Percentiles rank a stretch among this genome's conserved stretches.
Evolutionary conservation across 2,888 invertebrate genomes (phyloP).

Genomic region (Drosophila testacea): DNA sequence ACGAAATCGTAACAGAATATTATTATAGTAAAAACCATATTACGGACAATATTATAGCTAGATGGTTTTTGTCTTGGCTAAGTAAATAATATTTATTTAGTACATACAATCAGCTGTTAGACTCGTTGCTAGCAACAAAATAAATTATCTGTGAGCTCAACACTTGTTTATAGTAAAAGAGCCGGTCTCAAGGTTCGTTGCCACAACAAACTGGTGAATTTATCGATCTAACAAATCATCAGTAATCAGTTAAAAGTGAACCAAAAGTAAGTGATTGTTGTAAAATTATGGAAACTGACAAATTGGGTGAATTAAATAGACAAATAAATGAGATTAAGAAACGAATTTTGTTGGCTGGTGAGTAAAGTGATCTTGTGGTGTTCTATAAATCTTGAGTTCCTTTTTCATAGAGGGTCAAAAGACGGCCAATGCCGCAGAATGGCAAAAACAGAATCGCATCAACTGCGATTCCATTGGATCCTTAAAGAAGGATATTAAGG

Average conservation of each 20-base stretch:
- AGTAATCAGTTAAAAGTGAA: conserved; percentile 10
- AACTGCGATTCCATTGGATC: conserved; percentile 90
- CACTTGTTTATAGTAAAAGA: background rate
- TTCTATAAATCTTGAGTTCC: background rate
- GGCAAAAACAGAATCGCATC: conserved; percentile 90
- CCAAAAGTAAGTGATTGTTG: background rate
- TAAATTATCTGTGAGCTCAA: background rate
- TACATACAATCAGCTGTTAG: conserved; percentile 21
- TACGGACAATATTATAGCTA: background rate
- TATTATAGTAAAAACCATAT: background rate
- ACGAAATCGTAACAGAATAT: background rate
- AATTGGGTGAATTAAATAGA: conserved; percentile 86
- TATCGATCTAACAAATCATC: conserved; percentile 62
- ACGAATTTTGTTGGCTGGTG: conserved; percentile 93
- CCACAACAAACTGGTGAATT: conserved; percentile 45
- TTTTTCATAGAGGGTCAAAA: conserved; percentile 91
- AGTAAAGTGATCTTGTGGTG: background rate
- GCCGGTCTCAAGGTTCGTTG: conserved; percentile 46
- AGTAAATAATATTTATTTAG: background rate
- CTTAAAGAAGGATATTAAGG: conserved; percentile 90
- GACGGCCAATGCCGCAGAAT: conserved; percentile 93
- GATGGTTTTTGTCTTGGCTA: conserved; percentile 21
- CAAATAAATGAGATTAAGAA: conserved; percentile 94
- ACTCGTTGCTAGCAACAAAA: conserved; percentile 27
- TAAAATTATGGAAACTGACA: conserved; percentile 80